Conservation (phyloP, 2,888 invertebrate genomes). For the Pemphredon lugubris region DNA sequence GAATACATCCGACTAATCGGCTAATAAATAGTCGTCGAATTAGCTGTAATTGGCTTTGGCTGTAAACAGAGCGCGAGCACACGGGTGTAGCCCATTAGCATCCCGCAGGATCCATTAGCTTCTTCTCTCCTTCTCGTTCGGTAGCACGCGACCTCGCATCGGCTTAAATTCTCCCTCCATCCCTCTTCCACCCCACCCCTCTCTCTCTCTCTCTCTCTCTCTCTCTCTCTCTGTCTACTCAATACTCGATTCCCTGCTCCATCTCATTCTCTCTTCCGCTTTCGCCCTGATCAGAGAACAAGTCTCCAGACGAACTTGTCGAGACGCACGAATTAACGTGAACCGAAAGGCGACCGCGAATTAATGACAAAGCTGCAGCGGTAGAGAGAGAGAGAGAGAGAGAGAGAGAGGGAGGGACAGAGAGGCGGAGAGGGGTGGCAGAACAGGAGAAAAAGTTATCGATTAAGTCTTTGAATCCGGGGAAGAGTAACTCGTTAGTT, state of each 20-base stretch:
- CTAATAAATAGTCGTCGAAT: conserved; percentile 66
- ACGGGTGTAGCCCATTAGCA: conserved; percentile 68
- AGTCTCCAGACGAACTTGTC: conserved; percentile 35
- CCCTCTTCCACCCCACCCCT: conserved; percentile 1
- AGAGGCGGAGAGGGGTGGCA: not conserved
- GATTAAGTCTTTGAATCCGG: conserved; percentile 43
- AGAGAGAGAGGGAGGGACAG: not conserved
- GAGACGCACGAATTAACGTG: conserved; percentile 40
- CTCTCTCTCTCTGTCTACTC: not conserved
- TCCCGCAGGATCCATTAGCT: conserved; percentile 71
- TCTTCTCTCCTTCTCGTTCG: conserved; percentile 46
- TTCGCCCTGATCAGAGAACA: conserved; percentile 24
- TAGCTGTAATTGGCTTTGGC: conserved; percentile 66
- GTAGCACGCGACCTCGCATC: conserved; percentile 49
- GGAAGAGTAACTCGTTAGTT: conserved; percentile 29
- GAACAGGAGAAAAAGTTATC: conserved; percentile 41
- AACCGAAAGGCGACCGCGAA: conserved; percentile 33
- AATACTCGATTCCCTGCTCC: too few relatives aligned
- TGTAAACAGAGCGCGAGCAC: conserved; percentile 60
- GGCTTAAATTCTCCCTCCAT: conserved; percentile 47
- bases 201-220: conserved; percentile 5
- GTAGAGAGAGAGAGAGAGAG: not conserved
- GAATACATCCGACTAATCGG: conserved; percentile 62
- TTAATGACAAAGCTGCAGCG: conserved; percentile 21
- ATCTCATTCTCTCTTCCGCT: not conserved